Conservation (phyloP, 2,888 invertebrate genomes). For the Embidobia sp. region DNA sequence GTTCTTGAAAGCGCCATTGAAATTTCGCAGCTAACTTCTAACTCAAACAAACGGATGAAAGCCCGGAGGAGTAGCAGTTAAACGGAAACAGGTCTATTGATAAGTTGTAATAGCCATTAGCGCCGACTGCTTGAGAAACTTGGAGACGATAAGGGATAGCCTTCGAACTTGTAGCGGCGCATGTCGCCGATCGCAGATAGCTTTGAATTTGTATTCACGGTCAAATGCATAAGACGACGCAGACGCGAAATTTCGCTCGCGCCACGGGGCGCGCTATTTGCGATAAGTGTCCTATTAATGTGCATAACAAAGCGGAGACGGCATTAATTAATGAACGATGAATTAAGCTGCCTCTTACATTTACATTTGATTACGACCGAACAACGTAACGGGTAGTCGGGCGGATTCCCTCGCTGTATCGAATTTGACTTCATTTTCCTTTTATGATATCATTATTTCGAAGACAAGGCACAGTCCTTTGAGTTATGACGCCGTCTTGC, state of each 20-base stretch:
- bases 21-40: conserved; percentile 74
- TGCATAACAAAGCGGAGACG: conserved; percentile 19
- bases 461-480: too few species aligned
- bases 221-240: conserved; percentile 39
- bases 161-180: conserved; percentile 29
- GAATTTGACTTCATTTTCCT: too few species aligned
- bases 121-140: conserved; percentile 55
- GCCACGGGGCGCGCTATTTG: conserved; percentile 14
- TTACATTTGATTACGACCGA: conserved; percentile 45
- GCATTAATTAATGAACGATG: conserved; percentile 43
- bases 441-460: too few species aligned
- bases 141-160: conserved; percentile 56
- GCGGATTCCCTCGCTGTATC: too few species aligned
- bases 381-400: background rate
- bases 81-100: conserved; percentile 68
- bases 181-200: conserved; percentile 43
- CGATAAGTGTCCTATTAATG: conserved; percentile 55
- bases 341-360: conserved; percentile 38
- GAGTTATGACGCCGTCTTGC: too few species aligned
- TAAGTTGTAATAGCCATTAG: conserved; percentile 69
- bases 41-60: conserved; percentile 77
- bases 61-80: conserved; percentile 76
- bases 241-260: conserved; percentile 26
- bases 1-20: conserved; percentile 75
- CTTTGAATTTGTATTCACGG: conserved; percentile 41